Percentiles rank a stretch among this genome's conserved stretches.
These are phyloP conservation scores for Euleptes europaea DNA, from an alignment of 2,113 vertebrate species.

Conservation along the genomic window DNA sequence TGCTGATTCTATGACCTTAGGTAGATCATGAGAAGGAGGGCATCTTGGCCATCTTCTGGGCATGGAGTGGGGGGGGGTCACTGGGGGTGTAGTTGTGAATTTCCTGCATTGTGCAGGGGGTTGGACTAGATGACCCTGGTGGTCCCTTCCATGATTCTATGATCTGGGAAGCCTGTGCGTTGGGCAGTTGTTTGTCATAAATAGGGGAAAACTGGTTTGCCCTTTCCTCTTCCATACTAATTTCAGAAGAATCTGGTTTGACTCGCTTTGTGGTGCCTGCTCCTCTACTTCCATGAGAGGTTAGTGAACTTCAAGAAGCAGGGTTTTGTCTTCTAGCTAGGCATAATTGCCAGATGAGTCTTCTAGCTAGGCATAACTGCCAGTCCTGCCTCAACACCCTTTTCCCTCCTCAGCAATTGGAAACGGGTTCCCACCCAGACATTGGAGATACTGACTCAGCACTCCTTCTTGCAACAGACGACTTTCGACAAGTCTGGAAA, in stretches of 20 bases:
- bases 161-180: neutral
- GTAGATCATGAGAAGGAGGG: too few species aligned
- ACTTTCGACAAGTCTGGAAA: neutral
- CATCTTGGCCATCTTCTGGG: too few species aligned
- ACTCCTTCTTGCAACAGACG: conserved; percentile 1
- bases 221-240: neutral
- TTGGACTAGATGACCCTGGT: too few species aligned
- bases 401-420: neutral
- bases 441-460: neutral
- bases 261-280: neutral
- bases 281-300: neutral
- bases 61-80: too few species aligned
- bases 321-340: conserved; percentile 19
- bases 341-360: neutral
- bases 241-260: neutral
- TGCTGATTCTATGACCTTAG: too few species aligned
- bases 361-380: neutral
- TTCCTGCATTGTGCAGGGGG: too few species aligned
- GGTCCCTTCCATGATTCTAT: too few species aligned
- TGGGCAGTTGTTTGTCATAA: neutral
- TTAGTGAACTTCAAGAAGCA: neutral
- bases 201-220: too few species aligned
- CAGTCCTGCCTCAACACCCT: conserved; percentile 26
- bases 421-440: neutral
- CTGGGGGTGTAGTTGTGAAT: too few species aligned